These are phyloP conservation scores for Dermochelys coriacea DNA, from an alignment of 2,797 vertebrate species.

Conservation along the genomic window DNA sequence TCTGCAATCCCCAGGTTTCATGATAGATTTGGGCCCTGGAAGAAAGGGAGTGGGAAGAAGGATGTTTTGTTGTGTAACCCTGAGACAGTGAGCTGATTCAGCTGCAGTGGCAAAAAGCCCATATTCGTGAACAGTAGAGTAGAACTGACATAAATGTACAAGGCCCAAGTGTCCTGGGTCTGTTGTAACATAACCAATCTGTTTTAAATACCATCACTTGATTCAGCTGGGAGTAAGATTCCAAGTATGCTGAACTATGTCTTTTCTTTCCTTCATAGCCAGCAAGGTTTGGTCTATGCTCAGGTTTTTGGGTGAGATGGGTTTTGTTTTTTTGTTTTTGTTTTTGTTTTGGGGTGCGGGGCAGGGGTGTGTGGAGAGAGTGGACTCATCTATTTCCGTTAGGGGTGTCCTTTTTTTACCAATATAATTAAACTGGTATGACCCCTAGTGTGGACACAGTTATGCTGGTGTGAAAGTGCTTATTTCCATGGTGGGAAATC, in stretches of 20 bases:
- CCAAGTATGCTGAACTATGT: not conserved
- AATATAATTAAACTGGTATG: not conserved
- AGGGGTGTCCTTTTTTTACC: not conserved
- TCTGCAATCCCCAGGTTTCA: not conserved
- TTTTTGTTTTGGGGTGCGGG: too few species aligned
- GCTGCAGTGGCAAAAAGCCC: not conserved
- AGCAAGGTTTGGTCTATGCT: not conserved
- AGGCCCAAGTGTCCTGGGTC: not conserved
- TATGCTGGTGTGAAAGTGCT: not conserved
- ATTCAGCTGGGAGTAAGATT: not conserved
- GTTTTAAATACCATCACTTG: not conserved
- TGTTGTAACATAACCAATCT: rapidly evolving
- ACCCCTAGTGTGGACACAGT: rapidly evolving
- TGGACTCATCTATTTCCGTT: not conserved
- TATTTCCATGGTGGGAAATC: not conserved
- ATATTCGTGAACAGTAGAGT: not conserved
- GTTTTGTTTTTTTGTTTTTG: too few species aligned
- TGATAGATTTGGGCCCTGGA: not conserved
- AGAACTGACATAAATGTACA: not conserved
- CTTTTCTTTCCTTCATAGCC: not conserved
- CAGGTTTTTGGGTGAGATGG: not conserved
- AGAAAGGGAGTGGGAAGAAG: not conserved
- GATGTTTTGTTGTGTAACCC: not conserved
- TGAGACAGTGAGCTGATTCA: not conserved
- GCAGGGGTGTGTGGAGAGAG: not conserved